These are phyloP conservation scores for Pseudachorutes palmiensis DNA, from an alignment of 1,140 invertebrate genomes.

Conservation along the genomic window DNA sequence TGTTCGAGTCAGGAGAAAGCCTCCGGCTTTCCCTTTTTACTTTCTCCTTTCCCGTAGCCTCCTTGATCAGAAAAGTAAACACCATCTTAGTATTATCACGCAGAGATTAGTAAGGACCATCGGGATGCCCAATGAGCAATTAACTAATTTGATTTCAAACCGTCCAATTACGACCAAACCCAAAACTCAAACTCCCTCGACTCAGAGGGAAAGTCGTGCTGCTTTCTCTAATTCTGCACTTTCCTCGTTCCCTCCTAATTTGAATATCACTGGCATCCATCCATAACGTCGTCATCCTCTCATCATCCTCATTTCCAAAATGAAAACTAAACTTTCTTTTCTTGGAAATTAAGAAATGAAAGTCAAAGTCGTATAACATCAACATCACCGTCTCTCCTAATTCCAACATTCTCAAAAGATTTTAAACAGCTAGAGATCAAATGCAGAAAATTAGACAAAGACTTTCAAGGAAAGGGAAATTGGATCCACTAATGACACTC, in stretches of 20 bases:
- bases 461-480: too few species aligned
- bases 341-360: not conserved
- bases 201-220: not conserved
- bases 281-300: not conserved
- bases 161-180: conserved; percentile 36
- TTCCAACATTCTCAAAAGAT: too few species aligned
- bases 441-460: too few species aligned
- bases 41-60: not conserved
- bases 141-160: conserved; percentile 40
- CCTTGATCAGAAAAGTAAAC: conserved; percentile 38
- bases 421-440: too few species aligned
- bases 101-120: conserved; percentile 39
- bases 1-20: not conserved
- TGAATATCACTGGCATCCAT: not conserved
- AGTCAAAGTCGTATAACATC: not conserved
- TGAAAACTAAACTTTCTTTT: not conserved
- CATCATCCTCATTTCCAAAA: not conserved
- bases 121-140: conserved; percentile 39
- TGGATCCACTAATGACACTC: too few species aligned
- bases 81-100: conserved; percentile 40
- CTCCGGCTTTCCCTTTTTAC: not conserved
- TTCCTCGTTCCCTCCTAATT: not conserved
- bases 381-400: not conserved
- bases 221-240: not conserved
- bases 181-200: not conserved